A percentile compares a stretch with the other conserved stretches of the same genome.
Conservation (phyloP, 2,113 vertebrate genomes). For the Heloderma charlesbogerti region DNA sequence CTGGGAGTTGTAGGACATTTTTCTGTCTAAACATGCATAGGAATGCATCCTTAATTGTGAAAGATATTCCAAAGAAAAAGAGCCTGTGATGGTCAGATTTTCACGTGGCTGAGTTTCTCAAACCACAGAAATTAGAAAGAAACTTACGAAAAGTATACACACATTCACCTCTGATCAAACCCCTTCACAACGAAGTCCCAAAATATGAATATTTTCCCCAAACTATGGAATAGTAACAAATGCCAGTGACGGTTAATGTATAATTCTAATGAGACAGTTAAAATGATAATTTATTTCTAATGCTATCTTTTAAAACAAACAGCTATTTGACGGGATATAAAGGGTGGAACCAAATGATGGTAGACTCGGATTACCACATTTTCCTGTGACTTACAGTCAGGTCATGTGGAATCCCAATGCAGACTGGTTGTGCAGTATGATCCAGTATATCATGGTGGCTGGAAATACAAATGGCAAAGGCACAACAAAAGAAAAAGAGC, state of each 20-base stretch:
- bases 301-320: background rate
- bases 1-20: no score
- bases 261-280: background rate
- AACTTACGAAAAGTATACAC: background rate
- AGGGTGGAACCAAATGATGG: background rate
- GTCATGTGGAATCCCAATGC: background rate
- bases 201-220: background rate
- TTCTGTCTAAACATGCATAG: no score
- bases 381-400: no score
- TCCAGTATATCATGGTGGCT: background rate
- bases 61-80: background rate
- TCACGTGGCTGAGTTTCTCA: background rate
- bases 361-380: no score
- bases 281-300: background rate
- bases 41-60: background rate
- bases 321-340: background rate
- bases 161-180: background rate
- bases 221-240: background rate
- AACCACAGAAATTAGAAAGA: background rate
- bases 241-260: background rate
- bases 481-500: background rate
- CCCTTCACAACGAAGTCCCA: background rate
- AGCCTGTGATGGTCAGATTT: accelerated
- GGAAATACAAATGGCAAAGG: background rate
- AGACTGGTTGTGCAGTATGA: background rate